phyloP scores from a whole-genome alignment of 2,113 vertebrate species.

The Furnarius figulus region DNA sequence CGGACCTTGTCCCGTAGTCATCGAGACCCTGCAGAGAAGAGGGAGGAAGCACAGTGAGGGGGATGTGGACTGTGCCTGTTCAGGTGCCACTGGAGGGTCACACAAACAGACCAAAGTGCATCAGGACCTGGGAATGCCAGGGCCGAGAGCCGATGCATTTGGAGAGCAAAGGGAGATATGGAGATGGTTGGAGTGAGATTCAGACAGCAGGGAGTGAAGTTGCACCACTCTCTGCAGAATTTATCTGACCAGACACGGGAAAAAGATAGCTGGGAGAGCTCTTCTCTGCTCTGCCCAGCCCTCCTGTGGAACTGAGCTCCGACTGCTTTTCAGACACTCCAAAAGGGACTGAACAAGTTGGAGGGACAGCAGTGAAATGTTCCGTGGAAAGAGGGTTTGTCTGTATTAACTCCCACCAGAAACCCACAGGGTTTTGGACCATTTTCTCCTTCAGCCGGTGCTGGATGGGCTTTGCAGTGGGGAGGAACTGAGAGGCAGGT shows the following conservation, averaged over 20 bases:
- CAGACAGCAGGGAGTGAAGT: background rate
- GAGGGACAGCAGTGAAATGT: constrained; percentile 11
- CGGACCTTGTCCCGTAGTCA: constrained; percentile 85
- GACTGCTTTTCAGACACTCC: background rate
- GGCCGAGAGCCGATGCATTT: background rate
- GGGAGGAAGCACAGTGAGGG: constrained; percentile 1
- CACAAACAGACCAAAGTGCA: background rate
- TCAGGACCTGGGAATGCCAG: background rate
- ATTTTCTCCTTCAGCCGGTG: constrained; percentile 21
- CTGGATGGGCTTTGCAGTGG: background rate
- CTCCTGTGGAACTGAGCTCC: background rate
- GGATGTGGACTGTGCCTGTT: background rate
- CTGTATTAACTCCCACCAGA: constrained; percentile 52
- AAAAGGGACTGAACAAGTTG: background rate
- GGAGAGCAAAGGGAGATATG: background rate
- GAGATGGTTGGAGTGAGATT: background rate
- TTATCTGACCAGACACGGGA: background rate
- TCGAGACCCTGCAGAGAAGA: constrained; percentile 78
- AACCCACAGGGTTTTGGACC: constrained; percentile 42
- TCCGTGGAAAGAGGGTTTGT: background rate
- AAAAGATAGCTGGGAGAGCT: background rate
- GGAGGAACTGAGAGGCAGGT: background rate
- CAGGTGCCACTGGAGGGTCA: background rate
- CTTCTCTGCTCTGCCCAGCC: background rate
- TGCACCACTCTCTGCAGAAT: background rate